These are phyloP conservation scores for Apaloderma vittatum DNA, from an alignment of 2,113 vertebrate species.

Conservation along the genomic window DNA sequence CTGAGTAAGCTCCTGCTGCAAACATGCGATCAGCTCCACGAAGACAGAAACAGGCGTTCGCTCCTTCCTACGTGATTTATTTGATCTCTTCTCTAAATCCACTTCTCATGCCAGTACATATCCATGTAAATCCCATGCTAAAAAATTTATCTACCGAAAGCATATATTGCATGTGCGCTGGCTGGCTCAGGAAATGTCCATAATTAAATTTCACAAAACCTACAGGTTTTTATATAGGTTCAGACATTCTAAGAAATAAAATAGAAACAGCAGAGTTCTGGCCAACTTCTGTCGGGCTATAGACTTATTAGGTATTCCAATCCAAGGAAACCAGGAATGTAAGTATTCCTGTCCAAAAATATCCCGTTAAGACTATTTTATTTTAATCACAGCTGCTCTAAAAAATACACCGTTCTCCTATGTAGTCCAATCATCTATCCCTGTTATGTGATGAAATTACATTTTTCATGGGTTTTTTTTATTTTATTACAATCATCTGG, in stretches of 20 bases:
- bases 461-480: not conserved
- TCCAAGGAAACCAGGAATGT: constrained; percentile 22
- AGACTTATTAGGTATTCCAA: not conserved
- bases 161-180: not conserved
- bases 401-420: constrained; percentile 16
- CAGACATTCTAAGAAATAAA: constrained; percentile 47
- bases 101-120: not conserved
- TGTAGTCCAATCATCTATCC: constrained; percentile 2
- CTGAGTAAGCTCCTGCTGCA: not conserved
- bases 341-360: constrained; percentile 38
- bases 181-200: not conserved
- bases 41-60: not conserved
- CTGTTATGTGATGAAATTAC: not conserved
- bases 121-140: not conserved
- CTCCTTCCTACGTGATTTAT: constrained; percentile 35
- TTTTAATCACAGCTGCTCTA: constrained; percentile 33
- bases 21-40: not conserved
- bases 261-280: constrained; percentile 31
- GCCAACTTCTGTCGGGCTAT: constrained; percentile 33
- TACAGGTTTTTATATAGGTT: constrained; percentile 29
- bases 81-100: constrained; percentile 18
- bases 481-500: constrained; percentile 64
- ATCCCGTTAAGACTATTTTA: constrained; percentile 42
- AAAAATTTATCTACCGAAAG: constrained; percentile 26
- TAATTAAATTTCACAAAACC: constrained; percentile 37